These are phyloP conservation scores for Pavo muticus DNA, from an alignment of 2,113 vertebrate genomes.

Conservation along the genomic window DNA sequence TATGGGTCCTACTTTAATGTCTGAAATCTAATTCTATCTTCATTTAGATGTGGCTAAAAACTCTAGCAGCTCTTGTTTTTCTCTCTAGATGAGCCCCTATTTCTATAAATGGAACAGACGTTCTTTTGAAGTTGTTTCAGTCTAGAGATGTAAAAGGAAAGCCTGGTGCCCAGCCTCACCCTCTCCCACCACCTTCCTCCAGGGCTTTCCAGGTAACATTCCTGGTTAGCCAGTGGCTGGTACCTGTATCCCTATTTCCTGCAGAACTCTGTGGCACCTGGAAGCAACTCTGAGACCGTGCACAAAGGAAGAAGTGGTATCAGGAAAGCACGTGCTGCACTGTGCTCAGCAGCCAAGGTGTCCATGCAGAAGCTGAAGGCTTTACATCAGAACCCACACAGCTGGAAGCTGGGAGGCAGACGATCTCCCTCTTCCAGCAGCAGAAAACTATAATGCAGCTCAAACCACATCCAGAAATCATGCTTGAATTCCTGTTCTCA, in stretches of 20 bases:
- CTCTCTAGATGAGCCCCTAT: not conserved
- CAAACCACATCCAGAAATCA: slow-evolving; percentile 9
- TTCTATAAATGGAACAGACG: not conserved
- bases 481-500: not conserved
- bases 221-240: not conserved
- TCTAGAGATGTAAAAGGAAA: not conserved
- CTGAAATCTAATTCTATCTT: not conserved
- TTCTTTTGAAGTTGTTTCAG: not conserved
- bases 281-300: not conserved
- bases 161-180: not conserved
- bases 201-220: not conserved
- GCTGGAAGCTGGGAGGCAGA: not conserved
- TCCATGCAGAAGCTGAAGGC: not conserved
- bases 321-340: not conserved
- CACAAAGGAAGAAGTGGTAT: not conserved
- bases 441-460: not conserved
- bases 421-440: slow-evolving; percentile 16
- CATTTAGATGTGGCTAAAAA: not conserved
- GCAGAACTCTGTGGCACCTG: not conserved
- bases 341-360: not conserved
- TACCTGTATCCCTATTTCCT: not conserved
- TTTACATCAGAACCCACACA: not conserved
- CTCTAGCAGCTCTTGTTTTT: not conserved
- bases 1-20: not conserved
- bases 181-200: not conserved